Evolutionary conservation across 2,888 invertebrate species (phyloP).

Genomic region (Syrista parreyssii): DNA sequence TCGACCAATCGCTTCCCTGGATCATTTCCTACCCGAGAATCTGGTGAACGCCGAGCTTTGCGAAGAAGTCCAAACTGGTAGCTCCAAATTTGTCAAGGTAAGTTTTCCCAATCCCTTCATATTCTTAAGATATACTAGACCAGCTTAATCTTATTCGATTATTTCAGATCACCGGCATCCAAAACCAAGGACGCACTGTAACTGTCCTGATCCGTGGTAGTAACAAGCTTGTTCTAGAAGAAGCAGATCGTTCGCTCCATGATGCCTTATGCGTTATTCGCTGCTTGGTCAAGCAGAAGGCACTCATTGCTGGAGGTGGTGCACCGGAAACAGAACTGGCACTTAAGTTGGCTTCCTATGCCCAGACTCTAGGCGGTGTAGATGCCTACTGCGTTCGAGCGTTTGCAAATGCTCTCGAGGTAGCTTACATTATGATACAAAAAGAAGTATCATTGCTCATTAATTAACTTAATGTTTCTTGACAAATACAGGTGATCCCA

Average conservation of each 20-base stretch:
- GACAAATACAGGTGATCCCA: slow-evolving; percentile 75
- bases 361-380: slow-evolving; percentile 88
- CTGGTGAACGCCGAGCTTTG: slow-evolving; percentile 92
- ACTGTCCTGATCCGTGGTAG: slow-evolving; percentile 92
- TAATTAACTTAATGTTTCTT: neutral
- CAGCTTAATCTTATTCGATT: neutral
- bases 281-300: slow-evolving; percentile 94
- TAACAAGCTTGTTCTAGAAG: slow-evolving; percentile 83
- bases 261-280: slow-evolving; percentile 92
- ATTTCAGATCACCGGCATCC: slow-evolving; percentile 83
- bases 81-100: slow-evolving; percentile 91
- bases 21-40: slow-evolving; percentile 95
- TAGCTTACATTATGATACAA: slow-evolving; percentile 22
- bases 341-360: slow-evolving; percentile 81
- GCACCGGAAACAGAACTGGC: slow-evolving; percentile 97
- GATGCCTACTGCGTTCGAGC: slow-evolving; percentile 96
- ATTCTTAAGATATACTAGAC: neutral
- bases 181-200: slow-evolving; percentile 89
- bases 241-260: slow-evolving; percentile 85
- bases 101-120: neutral
- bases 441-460: neutral
- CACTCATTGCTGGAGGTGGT: slow-evolving; percentile 95
- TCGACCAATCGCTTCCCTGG: slow-evolving; percentile 97
- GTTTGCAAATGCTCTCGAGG: slow-evolving; percentile 94
- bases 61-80: slow-evolving; percentile 91